These are phyloP conservation scores for Hymenochirus boettgeri DNA, from an alignment of 2,113 vertebrate genomes.

Conservation along the genomic window DNA sequence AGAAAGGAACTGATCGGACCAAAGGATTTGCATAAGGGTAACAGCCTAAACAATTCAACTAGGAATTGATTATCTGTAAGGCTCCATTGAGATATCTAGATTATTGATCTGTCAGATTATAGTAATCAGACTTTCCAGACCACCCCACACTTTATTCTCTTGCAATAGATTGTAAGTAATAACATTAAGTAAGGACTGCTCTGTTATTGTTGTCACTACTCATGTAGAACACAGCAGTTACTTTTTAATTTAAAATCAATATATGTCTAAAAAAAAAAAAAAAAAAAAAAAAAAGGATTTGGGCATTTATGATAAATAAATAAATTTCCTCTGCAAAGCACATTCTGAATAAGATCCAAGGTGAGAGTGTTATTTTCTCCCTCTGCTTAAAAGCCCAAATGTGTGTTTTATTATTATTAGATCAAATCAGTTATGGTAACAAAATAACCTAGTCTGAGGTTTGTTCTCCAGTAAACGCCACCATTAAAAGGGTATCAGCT, in stretches of 20 bases:
- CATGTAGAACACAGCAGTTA: conserved; percentile 64
- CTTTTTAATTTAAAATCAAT: conserved; percentile 75
- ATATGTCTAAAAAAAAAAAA: conserved; percentile 60
- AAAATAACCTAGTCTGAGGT: too few relatives aligned
- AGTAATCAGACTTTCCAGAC: conserved; percentile 46
- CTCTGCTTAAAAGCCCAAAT: not conserved
- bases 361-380: conserved; percentile 44
- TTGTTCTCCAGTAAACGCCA: too few relatives aligned
- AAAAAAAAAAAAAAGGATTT: conserved; percentile 60
- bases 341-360: conserved; percentile 49
- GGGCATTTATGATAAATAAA: conserved; percentile 60
- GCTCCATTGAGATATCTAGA: conserved; percentile 60
- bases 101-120: conserved; percentile 63
- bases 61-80: conserved; percentile 60
- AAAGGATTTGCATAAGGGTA: conserved; percentile 50
- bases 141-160: conserved; percentile 43
- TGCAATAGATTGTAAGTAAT: conserved; percentile 50
- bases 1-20: conserved; percentile 62
- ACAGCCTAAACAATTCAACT: conserved; percentile 56
- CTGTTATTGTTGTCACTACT: conserved; percentile 66
- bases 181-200: conserved; percentile 61
- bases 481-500: too few relatives aligned
- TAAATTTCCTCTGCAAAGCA: conserved; percentile 58
- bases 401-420: too few relatives aligned
- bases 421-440: too few relatives aligned